Evolutionary conservation across 2,888 invertebrate species (phyloP).

Genomic region (Paralinhomoeus sp.): DNA sequence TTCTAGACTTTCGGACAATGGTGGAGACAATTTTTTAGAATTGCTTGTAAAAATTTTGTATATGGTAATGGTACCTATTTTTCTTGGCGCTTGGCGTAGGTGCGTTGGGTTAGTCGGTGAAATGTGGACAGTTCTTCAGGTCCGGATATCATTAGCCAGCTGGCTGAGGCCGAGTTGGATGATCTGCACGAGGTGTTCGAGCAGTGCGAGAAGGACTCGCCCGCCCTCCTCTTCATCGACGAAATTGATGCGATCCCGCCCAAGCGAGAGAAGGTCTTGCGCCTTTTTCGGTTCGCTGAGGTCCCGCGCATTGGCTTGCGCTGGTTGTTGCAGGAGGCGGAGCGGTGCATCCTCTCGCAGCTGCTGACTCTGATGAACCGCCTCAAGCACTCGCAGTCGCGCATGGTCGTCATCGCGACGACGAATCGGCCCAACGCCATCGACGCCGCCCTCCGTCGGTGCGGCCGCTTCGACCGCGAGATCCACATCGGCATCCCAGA

Average conservation of each 20-base stretch:
- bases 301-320: too few relatives aligned
- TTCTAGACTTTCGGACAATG: too few relatives aligned
- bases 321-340: too few relatives aligned
- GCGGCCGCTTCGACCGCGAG: conserved; percentile 33
- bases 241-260: conserved; percentile 99
- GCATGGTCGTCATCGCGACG: conserved; percentile 98
- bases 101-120: too few relatives aligned
- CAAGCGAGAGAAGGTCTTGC: conserved; percentile 89
- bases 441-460: conserved; percentile 83
- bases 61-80: too few relatives aligned
- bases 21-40: too few relatives aligned
- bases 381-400: conserved; percentile 90
- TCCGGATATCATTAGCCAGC: conserved; percentile 97
- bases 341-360: conserved; percentile 92
- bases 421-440: conserved; percentile 97
- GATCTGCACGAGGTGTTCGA: conserved; percentile 93
- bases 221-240: conserved; percentile 97
- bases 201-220: conserved; percentile 97
- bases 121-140: too few relatives aligned
- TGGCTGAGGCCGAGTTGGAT: conserved; percentile 98
- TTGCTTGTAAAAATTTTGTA: too few relatives aligned
- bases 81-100: too few relatives aligned
- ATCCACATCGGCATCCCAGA: conserved; percentile 60
- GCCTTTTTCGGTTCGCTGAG: too few relatives aligned
- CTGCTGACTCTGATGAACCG: conserved; percentile 94